Conservation (phyloP, 2,113 vertebrate genomes). For the Cervus canadensis region DNA sequence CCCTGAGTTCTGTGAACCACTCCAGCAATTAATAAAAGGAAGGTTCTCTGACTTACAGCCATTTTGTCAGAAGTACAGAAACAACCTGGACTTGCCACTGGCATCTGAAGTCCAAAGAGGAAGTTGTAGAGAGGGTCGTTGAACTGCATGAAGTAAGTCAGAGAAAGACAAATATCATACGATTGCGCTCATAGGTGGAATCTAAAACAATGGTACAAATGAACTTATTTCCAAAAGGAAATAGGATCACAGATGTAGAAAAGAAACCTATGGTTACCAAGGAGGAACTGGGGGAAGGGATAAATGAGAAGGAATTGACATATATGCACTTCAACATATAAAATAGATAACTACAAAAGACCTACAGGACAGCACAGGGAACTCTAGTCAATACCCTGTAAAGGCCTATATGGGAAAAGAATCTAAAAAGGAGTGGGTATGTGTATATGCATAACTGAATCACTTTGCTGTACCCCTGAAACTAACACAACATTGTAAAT, state of each 20-base stretch:
- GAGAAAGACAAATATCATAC: neutral
- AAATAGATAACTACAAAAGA: neutral
- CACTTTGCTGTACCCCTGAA: neutral
- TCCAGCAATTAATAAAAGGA: neutral
- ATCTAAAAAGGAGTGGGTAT: neutral
- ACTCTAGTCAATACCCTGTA: neutral
- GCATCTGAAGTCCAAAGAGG: neutral
- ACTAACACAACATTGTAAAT: neutral
- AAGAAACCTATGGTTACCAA: neutral
- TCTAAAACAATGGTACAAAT: neutral
- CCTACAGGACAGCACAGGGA: neutral
- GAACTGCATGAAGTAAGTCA: neutral
- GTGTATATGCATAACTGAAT: neutral
- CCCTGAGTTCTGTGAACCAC: neutral
- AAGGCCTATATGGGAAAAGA: neutral
- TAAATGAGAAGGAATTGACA: neutral
- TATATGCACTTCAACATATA: neutral
- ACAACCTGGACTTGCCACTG: neutral
- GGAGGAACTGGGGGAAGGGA: neutral
- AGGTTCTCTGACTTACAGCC: neutral
- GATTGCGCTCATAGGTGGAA: accelerated
- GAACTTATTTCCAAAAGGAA: neutral
- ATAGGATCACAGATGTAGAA: neutral
- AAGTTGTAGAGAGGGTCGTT: neutral
- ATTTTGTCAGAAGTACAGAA: neutral